A percentile compares a stretch with the other conserved stretches of the same genome.
Evolutionary conservation across 2,113 vertebrate species (phyloP).

Genomic region (Callopanchax toddi): DNA sequence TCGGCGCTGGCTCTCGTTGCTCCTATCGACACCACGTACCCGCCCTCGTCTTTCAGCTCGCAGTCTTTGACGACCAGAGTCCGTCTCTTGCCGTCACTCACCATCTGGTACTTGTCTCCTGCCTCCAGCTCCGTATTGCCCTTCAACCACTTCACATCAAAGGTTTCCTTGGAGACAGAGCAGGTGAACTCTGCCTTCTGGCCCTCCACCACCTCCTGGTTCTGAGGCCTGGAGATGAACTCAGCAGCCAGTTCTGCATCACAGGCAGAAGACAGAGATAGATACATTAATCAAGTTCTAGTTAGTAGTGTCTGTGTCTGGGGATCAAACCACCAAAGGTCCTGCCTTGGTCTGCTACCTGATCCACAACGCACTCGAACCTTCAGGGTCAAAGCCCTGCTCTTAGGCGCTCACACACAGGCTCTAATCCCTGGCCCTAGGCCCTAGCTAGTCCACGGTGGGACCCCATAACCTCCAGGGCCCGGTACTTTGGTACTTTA

Average conservation of each 20-base stretch:
- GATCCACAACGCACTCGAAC: no score
- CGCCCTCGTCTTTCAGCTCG: constrained; percentile 86
- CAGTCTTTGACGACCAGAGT: constrained; percentile 85
- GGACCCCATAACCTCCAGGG: no score
- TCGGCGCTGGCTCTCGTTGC: constrained; percentile 88
- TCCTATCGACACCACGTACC: constrained; percentile 86
- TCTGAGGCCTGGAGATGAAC: constrained; percentile 91
- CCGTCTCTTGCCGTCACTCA: constrained; percentile 91
- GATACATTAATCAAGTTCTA: no score
- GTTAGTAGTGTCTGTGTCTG: no score
- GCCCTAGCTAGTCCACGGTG: no score
- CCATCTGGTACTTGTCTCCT: constrained; percentile 89
- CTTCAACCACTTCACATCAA: constrained; percentile 88
- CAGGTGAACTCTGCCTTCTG: constrained; percentile 94
- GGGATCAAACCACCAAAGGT: no score
- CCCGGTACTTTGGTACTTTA: no score
- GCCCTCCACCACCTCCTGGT: constrained; percentile 92
- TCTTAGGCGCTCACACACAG: no score
- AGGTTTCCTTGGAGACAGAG: constrained; percentile 92
- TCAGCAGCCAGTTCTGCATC: constrained; percentile 92
- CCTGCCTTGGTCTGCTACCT: no score
- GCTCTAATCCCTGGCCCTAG: no score
- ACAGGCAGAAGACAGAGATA: background rate
- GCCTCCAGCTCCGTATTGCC: constrained; percentile 82
- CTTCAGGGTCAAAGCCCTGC: no score